phyloP scores from a whole-genome alignment of 2,113 vertebrate species.

The Neogale vison region DNA sequence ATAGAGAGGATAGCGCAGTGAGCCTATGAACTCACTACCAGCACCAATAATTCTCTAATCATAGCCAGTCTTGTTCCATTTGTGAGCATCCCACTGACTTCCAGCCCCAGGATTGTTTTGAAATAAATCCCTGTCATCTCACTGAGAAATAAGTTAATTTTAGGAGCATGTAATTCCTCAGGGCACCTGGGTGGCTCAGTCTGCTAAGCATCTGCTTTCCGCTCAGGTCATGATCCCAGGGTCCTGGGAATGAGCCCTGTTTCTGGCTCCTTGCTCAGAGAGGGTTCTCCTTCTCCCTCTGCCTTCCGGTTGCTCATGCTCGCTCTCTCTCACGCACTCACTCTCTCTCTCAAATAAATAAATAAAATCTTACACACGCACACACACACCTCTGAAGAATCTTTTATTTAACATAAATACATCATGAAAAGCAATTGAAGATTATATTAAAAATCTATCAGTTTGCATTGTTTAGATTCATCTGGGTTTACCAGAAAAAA shows the following conservation, averaged over 20 bases:
- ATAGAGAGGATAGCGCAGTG: neutral
- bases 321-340: too few species aligned
- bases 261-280: neutral
- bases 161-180: neutral
- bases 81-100: neutral
- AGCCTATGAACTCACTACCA: rapidly evolving
- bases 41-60: neutral
- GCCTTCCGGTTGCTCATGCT: too few species aligned
- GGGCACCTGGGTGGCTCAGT: neutral
- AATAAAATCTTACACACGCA: too few species aligned
- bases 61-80: neutral
- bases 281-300: too few species aligned
- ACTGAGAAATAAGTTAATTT: neutral
- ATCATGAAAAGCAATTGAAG: neutral
- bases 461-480: neutral
- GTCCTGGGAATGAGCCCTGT: neutral
- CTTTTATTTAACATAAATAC: neutral
- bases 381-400: neutral
- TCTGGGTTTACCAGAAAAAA: neutral
- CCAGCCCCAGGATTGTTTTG: neutral
- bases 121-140: neutral
- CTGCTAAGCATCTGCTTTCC: neutral
- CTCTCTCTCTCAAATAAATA: too few species aligned
- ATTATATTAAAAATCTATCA: neutral
- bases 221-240: too few species aligned